Percentiles rank a stretch among this genome's conserved stretches.
Evolutionary conservation across 2,888 invertebrate genomes (phyloP).

Genomic region (Melanostoma mellinum): DNA sequence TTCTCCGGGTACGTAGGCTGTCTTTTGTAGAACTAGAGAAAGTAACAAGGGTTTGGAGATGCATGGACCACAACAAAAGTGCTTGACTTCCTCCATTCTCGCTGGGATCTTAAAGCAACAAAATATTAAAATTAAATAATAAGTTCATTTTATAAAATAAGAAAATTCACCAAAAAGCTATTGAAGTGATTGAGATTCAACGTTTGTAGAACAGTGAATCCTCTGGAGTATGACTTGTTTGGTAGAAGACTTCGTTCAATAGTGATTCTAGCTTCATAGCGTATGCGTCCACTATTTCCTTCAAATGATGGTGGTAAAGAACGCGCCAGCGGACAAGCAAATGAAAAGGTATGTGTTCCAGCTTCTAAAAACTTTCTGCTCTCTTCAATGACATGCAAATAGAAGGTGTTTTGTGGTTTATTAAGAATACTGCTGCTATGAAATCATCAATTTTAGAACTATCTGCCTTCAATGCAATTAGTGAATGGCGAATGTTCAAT

Average conservation of each 20-base stretch:
- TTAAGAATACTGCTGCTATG: no score
- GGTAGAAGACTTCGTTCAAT: conserved; percentile 65
- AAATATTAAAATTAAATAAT: background rate
- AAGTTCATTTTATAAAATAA: background rate
- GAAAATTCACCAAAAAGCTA: background rate
- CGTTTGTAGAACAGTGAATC: conserved; percentile 89
- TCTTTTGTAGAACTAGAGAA: background rate
- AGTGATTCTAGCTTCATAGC: conserved; percentile 86
- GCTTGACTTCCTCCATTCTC: background rate
- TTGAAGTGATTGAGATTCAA: conserved; percentile 87
- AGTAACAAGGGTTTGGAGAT: background rate
- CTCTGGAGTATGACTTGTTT: conserved; percentile 87
- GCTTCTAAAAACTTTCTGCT: conserved; percentile 58
- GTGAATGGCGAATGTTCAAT: no score
- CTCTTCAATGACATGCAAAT: background rate
- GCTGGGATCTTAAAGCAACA: background rate
- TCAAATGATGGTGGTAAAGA: conserved; percentile 90
- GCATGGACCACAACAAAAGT: background rate
- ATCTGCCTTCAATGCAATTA: no score
- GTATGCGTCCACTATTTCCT: conserved; percentile 87
- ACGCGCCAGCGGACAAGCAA: conserved; percentile 82
- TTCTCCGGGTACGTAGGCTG: background rate
- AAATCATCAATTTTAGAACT: no score
- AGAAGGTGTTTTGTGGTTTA: no score
- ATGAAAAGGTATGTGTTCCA: conserved; percentile 83